phyloP scores from a whole-genome alignment of 1,140 invertebrate genomes.

The Drosophila bocqueti region DNA sequence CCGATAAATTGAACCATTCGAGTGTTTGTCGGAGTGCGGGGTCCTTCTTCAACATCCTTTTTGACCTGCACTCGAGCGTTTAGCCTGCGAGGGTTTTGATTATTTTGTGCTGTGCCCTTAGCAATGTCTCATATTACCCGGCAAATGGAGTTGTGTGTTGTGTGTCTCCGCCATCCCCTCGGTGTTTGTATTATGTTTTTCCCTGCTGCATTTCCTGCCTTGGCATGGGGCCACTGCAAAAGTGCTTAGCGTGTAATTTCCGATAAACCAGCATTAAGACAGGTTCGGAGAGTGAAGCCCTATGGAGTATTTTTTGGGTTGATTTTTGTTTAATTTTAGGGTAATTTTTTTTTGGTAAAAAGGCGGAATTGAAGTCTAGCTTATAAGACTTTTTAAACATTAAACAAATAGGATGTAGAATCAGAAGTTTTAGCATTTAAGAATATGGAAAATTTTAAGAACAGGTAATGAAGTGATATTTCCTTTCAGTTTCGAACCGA shows the following conservation, averaged over 20 bases:
- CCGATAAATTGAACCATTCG: conserved; percentile 1
- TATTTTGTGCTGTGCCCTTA: conserved; percentile 39
- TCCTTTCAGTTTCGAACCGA: background rate
- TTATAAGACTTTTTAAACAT: background rate
- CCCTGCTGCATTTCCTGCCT: conserved; percentile 25
- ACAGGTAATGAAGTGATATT: too few species aligned
- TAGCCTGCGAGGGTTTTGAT: conserved; percentile 44
- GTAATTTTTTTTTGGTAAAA: background rate
- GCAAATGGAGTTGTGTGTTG: conserved; percentile 15
- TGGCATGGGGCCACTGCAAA: conserved; percentile 28
- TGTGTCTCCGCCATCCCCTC: background rate
- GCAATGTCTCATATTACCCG: conserved; percentile 47
- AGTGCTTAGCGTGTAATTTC: conserved; percentile 38
- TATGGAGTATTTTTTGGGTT: background rate
- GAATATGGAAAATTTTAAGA: background rate
- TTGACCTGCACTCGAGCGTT: conserved; percentile 50
- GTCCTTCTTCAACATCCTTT: conserved; percentile 25
- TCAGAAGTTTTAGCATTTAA: too few species aligned
- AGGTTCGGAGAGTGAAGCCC: conserved; percentile 18
- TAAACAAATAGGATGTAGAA: background rate
- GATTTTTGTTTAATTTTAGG: background rate
- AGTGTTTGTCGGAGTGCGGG: conserved; percentile 28
- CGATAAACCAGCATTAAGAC: conserved; percentile 30
- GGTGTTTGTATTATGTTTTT: conserved; percentile 11
- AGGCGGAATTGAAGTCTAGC: background rate